These are phyloP conservation scores for Dione juno DNA, from an alignment of 2,888 invertebrate species.

Conservation along the genomic window DNA sequence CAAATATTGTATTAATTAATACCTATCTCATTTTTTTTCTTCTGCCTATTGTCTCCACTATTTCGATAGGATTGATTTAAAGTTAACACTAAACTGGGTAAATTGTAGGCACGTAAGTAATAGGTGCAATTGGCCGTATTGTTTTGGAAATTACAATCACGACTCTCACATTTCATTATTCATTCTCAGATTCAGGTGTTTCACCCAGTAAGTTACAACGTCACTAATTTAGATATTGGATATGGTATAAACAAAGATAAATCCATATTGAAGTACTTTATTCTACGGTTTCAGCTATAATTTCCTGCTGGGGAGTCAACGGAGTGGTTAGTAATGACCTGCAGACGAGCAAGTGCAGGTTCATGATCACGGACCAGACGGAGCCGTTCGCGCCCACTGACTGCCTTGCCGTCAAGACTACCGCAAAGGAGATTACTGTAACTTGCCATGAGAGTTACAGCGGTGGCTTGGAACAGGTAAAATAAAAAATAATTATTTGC, in stretches of 20 bases:
- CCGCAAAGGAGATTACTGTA: constrained; percentile 59
- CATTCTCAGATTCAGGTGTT: too few species aligned
- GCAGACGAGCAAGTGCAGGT: constrained; percentile 63
- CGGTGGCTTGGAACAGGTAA: constrained; percentile 74
- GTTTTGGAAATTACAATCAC: too few species aligned
- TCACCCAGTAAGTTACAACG: too few species aligned
- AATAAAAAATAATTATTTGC: too few species aligned
- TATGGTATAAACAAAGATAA: not conserved
- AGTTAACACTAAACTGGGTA: too few species aligned
- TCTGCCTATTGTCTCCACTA: too few species aligned
- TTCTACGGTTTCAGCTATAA: constrained; percentile 48
- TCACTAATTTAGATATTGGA: not conserved
- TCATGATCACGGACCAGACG: constrained; percentile 71
- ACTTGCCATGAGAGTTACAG: constrained; percentile 70
- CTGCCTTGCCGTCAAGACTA: constrained; percentile 61
- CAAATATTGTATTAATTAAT: too few species aligned
- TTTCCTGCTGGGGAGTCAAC: constrained; percentile 76
- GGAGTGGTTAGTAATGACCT: constrained; percentile 57
- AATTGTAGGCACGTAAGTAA: too few species aligned
- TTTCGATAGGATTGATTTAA: too few species aligned
- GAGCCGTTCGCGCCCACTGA: constrained; percentile 65
- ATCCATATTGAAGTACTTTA: not conserved
- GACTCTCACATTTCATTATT: too few species aligned
- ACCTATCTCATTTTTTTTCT: too few species aligned
- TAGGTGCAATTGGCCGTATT: too few species aligned